Evolutionary conservation across 2,888 invertebrate species (phyloP).

Genomic region (Diadromus collaris): DNA sequence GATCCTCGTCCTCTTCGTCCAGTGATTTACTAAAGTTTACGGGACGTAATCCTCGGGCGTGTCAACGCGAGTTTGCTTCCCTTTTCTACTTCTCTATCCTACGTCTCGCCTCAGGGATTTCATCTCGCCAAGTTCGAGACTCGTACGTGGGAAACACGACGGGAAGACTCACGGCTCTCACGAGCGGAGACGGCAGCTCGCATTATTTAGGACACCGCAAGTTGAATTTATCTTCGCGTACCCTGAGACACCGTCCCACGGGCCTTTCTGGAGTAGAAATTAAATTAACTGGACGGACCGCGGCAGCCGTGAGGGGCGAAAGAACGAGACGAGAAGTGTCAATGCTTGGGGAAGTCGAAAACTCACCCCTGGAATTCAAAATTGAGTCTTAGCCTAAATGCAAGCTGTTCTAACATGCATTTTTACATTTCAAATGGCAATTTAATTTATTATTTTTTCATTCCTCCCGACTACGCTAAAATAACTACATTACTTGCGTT

Average conservation of each 20-base stretch:
- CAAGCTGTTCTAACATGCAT: neutral
- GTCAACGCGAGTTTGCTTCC: slow-evolving; percentile 60
- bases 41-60: slow-evolving; percentile 67
- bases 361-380: neutral
- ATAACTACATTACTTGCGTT: too few relatives aligned
- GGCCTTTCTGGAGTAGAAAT: slow-evolving; percentile 16
- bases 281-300: slow-evolving; percentile 14
- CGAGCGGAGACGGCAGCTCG: slow-evolving; percentile 65
- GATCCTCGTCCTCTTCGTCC: slow-evolving; percentile 52
- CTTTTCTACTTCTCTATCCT: slow-evolving; percentile 33
- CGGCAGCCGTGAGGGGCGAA: neutral
- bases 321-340: neutral
- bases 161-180: slow-evolving; percentile 69
- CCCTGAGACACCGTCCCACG: slow-evolving; percentile 12
- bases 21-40: slow-evolving; percentile 71
- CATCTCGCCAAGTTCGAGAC: slow-evolving; percentile 32
- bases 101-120: slow-evolving; percentile 30
- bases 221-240: slow-evolving; percentile 64
- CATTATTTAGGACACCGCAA: slow-evolving; percentile 70
- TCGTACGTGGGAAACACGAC: slow-evolving; percentile 19
- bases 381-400: neutral
- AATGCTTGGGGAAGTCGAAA: neutral
- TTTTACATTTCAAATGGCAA: neutral
- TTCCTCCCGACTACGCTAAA: too few relatives aligned
- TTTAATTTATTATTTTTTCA: neutral